Percentiles rank a stretch among this genome's conserved stretches.
Conservation (phyloP, 2,113 vertebrate genomes). For the Phrynosoma platyrhinos region DNA sequence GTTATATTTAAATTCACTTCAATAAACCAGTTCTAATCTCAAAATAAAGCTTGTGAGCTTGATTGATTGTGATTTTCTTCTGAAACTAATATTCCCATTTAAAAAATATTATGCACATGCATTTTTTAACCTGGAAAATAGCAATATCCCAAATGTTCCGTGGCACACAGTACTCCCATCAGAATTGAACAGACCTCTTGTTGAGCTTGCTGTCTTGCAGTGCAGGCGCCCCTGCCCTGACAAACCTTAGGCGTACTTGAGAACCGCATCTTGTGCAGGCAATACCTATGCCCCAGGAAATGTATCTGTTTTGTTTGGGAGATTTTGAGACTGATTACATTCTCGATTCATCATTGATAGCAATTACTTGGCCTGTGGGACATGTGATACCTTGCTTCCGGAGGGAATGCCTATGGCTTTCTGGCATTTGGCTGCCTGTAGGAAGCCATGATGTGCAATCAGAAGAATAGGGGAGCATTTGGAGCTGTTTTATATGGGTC, state of each 20-base stretch:
- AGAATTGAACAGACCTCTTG: conserved; percentile 1
- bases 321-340: not conserved
- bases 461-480: not conserved
- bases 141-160: conserved; percentile 55
- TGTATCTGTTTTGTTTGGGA: not conserved
- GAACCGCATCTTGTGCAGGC: not conserved
- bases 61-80: not conserved
- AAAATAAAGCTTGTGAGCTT: not conserved
- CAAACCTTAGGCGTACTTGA: not conserved
- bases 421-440: not conserved
- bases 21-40: not conserved
- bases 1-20: not conserved
- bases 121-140: conserved; percentile 61
- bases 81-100: not conserved
- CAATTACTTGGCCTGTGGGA: not conserved
- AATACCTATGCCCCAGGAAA: not conserved
- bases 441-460: not conserved
- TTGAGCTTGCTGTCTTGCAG: conserved; percentile 34
- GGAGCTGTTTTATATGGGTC: not conserved
- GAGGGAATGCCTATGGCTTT: not conserved
- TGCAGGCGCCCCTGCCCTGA: not conserved
- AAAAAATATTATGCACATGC: not conserved
- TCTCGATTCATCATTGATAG: not conserved
- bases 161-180: conserved; percentile 21
- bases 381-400: not conserved